Conservation (phyloP, 2,113 vertebrate species). For the Apus apus region DNA sequence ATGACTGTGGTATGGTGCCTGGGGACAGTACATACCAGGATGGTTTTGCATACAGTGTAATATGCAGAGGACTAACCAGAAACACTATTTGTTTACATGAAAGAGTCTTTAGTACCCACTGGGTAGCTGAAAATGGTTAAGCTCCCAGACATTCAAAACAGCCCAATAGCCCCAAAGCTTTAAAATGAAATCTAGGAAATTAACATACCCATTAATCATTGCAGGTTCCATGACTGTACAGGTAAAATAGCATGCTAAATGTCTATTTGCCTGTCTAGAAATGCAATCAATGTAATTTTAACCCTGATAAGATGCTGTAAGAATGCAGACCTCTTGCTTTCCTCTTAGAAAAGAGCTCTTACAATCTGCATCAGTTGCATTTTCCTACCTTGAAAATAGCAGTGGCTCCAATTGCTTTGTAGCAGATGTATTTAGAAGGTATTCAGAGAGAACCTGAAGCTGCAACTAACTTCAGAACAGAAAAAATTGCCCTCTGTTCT, state of each 20-base stretch:
- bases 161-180: not conserved
- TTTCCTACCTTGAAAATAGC: not conserved
- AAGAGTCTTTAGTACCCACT: not conserved
- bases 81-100: not conserved
- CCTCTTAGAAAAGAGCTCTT: conserved; percentile 17
- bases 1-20: not conserved
- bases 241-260: not conserved
- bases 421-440: not conserved
- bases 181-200: not conserved
- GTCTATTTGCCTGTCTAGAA: not conserved
- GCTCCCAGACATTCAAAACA: not conserved
- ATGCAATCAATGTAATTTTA: conserved; percentile 29
- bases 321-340: not conserved
- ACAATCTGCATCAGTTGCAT: not conserved
- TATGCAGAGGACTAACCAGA: not conserved
- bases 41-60: not conserved
- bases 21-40: not conserved
- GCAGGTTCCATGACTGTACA: not conserved
- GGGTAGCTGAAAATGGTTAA: not conserved
- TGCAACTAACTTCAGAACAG: not conserved
- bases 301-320: not conserved
- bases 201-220: not conserved
- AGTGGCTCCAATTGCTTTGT: not conserved
- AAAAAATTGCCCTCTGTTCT: not conserved
- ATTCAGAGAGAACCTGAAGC: not conserved